These are phyloP conservation scores for Callipepla californica DNA, from an alignment of 2,113 vertebrate species.

Conservation along the genomic window DNA sequence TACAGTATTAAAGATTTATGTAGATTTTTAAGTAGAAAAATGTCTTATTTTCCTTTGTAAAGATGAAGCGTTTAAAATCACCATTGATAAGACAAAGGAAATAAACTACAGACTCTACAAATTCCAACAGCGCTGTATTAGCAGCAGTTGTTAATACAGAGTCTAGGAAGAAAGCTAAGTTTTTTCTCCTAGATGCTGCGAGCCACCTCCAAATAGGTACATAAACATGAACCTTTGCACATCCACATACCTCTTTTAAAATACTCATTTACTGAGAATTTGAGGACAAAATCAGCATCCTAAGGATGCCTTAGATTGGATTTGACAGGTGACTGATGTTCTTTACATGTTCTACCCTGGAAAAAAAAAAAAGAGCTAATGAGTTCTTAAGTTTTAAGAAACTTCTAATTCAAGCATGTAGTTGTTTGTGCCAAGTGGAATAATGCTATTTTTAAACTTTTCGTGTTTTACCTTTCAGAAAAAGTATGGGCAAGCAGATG, in stretches of 20 bases:
- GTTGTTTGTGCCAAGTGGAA: constrained; percentile 48
- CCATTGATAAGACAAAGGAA: neutral
- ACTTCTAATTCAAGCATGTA: constrained; percentile 30
- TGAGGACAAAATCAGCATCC: neutral
- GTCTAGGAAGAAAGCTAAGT: neutral
- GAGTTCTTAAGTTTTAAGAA: neutral
- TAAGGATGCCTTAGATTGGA: neutral
- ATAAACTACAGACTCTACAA: neutral
- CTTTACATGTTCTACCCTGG: constrained; percentile 10
- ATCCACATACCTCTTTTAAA: neutral
- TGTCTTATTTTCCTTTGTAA: neutral
- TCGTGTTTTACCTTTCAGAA: constrained; percentile 86
- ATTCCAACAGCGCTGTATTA: neutral
- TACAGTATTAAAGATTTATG: neutral
- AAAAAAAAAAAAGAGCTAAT: neutral
- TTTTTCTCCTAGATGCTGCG: neutral
- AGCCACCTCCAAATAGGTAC: neutral
- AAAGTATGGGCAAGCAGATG: constrained; percentile 98
- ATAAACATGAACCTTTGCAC: neutral
- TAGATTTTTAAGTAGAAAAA: neutral
- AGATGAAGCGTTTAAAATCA: neutral
- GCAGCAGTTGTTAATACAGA: neutral
- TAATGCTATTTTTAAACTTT: constrained; percentile 65
- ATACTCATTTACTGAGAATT: neutral
- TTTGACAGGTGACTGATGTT: constrained; percentile 12